Percentiles rank a stretch among this genome's conserved stretches.
Evolutionary conservation across 2,797 vertebrate species (phyloP).

Genomic region (Margarornis squamiger): DNA sequence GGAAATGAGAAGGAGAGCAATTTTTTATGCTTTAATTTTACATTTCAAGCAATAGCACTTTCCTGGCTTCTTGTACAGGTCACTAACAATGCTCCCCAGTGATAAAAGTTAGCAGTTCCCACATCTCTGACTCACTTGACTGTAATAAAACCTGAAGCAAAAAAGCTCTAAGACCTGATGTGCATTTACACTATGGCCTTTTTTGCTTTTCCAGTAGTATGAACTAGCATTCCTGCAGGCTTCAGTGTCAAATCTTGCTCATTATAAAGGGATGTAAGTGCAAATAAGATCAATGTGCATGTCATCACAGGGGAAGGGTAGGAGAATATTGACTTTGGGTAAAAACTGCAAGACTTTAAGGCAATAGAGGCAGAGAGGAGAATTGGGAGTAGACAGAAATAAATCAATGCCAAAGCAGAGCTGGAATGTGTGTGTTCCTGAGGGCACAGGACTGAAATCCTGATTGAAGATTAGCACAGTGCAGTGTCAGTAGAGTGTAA

Average conservation of each 20-base stretch:
- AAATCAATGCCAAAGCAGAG: not conserved
- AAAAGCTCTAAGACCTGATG: not conserved
- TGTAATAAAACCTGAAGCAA: not conserved
- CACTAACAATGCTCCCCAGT: not conserved
- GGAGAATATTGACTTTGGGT: not conserved
- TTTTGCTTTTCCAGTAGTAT: not conserved
- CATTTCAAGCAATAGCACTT: slow-evolving; percentile 41
- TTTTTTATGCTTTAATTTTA: slow-evolving; percentile 35
- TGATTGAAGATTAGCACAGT: not conserved
- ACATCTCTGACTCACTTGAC: not conserved
- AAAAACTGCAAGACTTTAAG: not conserved
- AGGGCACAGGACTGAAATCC: not conserved
- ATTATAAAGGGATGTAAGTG: not conserved
- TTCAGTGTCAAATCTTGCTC: not conserved
- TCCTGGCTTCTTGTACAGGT: slow-evolving; percentile 37
- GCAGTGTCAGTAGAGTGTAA: not conserved
- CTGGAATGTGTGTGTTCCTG: not conserved
- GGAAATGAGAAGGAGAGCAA: slow-evolving; percentile 18
- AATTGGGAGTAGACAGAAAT: not conserved
- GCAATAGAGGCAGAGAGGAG: not conserved
- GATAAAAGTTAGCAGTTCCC: slow-evolving; percentile 19
- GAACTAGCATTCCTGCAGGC: not conserved
- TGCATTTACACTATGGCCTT: not conserved
- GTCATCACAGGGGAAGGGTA: not conserved
- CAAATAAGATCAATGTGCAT: not conserved